Evolutionary conservation across 2,888 invertebrate genomes (phyloP).

Genomic region (Teinopalpus imperialis): DNA sequence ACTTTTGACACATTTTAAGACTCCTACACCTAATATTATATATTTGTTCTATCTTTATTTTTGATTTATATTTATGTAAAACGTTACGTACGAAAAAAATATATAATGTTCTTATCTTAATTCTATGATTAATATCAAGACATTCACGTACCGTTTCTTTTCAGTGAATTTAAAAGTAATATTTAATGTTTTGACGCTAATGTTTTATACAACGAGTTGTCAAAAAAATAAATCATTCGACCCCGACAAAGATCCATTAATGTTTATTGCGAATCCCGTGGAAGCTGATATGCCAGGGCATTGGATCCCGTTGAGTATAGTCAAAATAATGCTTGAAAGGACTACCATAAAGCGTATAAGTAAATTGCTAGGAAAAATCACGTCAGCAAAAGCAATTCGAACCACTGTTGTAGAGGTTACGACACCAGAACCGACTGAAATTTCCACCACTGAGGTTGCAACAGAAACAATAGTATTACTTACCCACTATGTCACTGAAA

Average conservation of each 20-base stretch:
- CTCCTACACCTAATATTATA: too few relatives aligned
- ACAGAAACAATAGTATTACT: not conserved
- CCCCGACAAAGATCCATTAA: conserved; percentile 38
- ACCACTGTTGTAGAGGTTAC: not conserved
- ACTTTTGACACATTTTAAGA: too few relatives aligned
- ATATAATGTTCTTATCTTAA: too few relatives aligned
- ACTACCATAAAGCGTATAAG: not conserved
- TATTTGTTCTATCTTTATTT: too few relatives aligned
- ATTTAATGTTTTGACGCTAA: conserved; percentile 13
- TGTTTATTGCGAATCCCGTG: conserved; percentile 52
- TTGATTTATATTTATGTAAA: too few relatives aligned
- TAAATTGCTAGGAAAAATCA: not conserved
- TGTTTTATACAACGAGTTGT: not conserved
- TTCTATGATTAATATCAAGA: too few relatives aligned
- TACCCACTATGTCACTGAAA: not conserved
- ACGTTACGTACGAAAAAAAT: too few relatives aligned
- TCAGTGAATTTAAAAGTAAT: conserved; percentile 17
- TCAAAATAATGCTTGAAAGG: conserved; percentile 39
- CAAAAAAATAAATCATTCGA: conserved; percentile 29
- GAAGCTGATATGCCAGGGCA: conserved; percentile 55
- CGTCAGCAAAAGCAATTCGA: not conserved
- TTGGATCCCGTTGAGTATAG: conserved; percentile 51
- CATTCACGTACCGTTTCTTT: too few relatives aligned
- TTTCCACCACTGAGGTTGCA: not conserved
- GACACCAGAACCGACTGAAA: not conserved